Percentiles rank a stretch among this genome's conserved stretches.
These are phyloP conservation scores for Therioaphis trifolii DNA, from an alignment of 2,888 invertebrate genomes.

Conservation along the genomic window DNA sequence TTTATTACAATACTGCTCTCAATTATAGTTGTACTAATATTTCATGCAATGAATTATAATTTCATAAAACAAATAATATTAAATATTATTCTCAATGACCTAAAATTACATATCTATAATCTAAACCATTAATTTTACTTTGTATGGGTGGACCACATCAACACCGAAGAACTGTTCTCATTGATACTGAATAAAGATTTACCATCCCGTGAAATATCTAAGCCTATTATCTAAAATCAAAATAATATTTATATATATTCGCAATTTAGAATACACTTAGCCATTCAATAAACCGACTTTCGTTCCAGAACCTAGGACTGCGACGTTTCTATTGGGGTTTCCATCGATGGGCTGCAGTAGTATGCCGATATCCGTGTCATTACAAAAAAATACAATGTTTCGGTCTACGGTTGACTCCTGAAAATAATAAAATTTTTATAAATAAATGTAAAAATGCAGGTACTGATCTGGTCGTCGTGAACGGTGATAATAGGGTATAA, in stretches of 20 bases:
- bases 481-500: too few relatives aligned
- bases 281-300: too few relatives aligned
- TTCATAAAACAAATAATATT: too few relatives aligned
- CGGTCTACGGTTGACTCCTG: not conserved
- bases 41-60: too few relatives aligned
- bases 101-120: too few relatives aligned
- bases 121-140: not conserved
- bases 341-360: constrained; percentile 43
- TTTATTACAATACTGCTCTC: too few relatives aligned
- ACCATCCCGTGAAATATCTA: not conserved
- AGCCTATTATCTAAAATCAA: constrained; percentile 29
- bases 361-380: constrained; percentile 31
- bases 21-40: too few relatives aligned
- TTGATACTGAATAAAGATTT: constrained; percentile 24
- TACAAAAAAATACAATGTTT: constrained; percentile 30
- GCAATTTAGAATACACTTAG: not conserved
- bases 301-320: constrained; percentile 23
- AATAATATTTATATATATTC: not conserved
- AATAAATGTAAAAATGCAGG: too few relatives aligned
- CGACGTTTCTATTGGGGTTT: constrained; percentile 21
- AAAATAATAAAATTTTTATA: too few relatives aligned
- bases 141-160: constrained; percentile 33
- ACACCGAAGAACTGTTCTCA: constrained; percentile 30
- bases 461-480: too few relatives aligned
- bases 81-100: too few relatives aligned